These are phyloP conservation scores for Falco rusticolus DNA, from an alignment of 2,797 vertebrate genomes.

Conservation along the genomic window DNA sequence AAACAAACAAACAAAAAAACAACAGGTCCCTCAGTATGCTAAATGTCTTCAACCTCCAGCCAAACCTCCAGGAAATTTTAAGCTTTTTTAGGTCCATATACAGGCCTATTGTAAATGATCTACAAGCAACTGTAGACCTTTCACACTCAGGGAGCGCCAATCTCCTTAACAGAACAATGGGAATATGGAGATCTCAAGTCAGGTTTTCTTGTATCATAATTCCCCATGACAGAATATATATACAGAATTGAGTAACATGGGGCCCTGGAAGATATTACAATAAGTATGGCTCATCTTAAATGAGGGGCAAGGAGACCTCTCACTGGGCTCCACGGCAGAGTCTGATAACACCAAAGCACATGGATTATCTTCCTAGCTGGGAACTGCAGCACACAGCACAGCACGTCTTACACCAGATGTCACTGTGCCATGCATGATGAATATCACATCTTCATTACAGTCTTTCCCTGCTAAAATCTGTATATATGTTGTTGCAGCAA, in stretches of 20 bases:
- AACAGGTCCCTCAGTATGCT: background rate
- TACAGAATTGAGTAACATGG: background rate
- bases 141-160: background rate
- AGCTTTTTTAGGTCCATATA: background rate
- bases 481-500: background rate
- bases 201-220: background rate
- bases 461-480: background rate
- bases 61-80: background rate
- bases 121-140: background rate
- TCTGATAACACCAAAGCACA: background rate
- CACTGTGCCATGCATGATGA: constrained; percentile 53
- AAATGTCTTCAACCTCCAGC: background rate
- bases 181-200: background rate
- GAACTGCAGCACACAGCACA: background rate
- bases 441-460: constrained; percentile 27
- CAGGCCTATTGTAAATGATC: background rate
- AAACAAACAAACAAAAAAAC: no score
- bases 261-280: background rate
- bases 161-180: background rate
- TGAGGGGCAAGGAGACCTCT: background rate
- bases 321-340: background rate
- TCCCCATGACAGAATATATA: background rate
- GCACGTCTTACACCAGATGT: constrained; percentile 54
- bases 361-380: background rate
- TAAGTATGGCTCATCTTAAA: background rate